Percentiles rank a stretch among this genome's conserved stretches.
phyloP scores from a whole-genome alignment of 2,797 vertebrate species.

The Mallotus villosus region DNA sequence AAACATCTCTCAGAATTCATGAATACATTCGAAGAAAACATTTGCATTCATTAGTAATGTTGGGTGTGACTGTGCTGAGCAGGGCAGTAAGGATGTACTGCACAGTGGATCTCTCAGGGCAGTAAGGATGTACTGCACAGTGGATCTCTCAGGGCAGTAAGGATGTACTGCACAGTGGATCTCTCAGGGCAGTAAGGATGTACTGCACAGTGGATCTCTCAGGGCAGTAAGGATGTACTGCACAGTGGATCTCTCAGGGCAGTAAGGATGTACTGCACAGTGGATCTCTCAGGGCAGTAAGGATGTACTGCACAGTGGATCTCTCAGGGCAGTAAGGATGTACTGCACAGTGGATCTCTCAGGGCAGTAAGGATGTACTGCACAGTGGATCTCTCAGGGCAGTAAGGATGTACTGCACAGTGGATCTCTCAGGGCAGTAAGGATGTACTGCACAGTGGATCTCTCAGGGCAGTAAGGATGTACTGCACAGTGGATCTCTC shows the following conservation, averaged over 20 bases:
- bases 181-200: constrained; percentile 36
- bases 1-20: constrained; percentile 26
- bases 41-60: constrained; percentile 59
- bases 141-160: constrained; percentile 34
- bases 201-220: neutral
- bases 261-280: constrained; percentile 5
- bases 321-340: neutral
- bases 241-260: constrained; percentile 26
- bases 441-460: too few species aligned
- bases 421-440: neutral
- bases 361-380: neutral
- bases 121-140: constrained; percentile 5
- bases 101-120: constrained; percentile 26
- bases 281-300: constrained; percentile 34
- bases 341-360: too few species aligned
- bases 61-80: constrained; percentile 24
- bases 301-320: too few species aligned
- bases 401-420: too few species aligned
- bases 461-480: neutral
- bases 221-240: constrained; percentile 38
- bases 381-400: too few species aligned
- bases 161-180: neutral
- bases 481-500: too few species aligned
- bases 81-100: neutral
- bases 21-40: constrained; percentile 22